These are phyloP conservation scores for Chloebia gouldiae DNA, from an alignment of 2,113 vertebrate species.

Conservation along the genomic window DNA sequence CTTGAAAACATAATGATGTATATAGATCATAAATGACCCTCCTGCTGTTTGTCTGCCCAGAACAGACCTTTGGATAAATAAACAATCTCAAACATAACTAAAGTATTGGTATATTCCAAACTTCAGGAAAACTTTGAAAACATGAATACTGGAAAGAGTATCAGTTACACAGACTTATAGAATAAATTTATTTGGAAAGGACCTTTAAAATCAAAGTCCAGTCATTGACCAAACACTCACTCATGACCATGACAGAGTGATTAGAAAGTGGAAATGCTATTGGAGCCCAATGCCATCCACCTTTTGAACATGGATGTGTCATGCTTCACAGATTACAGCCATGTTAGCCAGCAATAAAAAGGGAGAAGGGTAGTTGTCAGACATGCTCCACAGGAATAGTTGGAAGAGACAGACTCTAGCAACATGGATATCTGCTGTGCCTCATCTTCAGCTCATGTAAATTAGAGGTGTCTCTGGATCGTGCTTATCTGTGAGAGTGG, in stretches of 20 bases:
- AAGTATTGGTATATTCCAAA: not conserved
- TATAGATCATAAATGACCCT: not conserved
- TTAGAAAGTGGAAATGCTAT: not conserved
- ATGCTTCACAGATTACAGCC: not conserved
- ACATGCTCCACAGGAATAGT: not conserved
- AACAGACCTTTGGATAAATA: slow-evolving; percentile 7
- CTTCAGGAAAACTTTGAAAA: not conserved
- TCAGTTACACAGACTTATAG: not conserved
- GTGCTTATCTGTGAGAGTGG: not conserved
- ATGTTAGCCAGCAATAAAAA: not conserved
- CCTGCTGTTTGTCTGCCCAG: not conserved
- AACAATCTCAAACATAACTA: not conserved
- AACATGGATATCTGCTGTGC: not conserved
- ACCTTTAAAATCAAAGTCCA: not conserved
- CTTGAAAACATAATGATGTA: not conserved
- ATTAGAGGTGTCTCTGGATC: not conserved
- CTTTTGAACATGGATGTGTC: not conserved
- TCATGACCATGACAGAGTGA: not conserved
- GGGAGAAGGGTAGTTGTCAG: not conserved
- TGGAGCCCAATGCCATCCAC: not conserved
- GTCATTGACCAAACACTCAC: not conserved
- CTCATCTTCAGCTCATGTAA: not conserved
- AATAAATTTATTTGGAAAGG: not conserved
- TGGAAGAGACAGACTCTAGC: not conserved
- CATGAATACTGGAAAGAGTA: not conserved